Percentiles rank a stretch among this genome's conserved stretches.
These are phyloP conservation scores for Falco biarmicus DNA, from an alignment of 2,797 vertebrate species.

Conservation along the genomic window DNA sequence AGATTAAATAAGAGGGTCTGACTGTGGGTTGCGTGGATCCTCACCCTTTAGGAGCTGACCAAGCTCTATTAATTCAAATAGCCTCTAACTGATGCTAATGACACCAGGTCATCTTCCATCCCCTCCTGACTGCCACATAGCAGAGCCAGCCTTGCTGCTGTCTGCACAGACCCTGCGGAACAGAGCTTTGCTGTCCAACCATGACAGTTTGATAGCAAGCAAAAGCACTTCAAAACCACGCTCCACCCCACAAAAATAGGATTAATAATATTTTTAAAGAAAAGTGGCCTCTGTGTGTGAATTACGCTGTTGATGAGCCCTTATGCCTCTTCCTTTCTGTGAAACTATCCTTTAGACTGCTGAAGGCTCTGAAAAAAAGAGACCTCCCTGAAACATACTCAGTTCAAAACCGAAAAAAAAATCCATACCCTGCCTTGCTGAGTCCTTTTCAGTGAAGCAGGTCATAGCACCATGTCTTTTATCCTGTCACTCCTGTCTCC, in stretches of 20 bases:
- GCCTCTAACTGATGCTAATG: background rate
- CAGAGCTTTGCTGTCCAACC: background rate
- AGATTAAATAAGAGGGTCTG: background rate
- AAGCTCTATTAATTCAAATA: background rate
- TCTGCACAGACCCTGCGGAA: background rate
- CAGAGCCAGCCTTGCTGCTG: background rate
- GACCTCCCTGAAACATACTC: constrained; percentile 10
- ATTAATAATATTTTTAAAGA: background rate
- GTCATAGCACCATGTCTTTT: constrained; percentile 45
- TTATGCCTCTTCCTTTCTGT: background rate
- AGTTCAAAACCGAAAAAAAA: constrained; percentile 25
- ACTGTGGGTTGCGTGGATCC: background rate
- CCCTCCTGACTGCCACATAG: background rate
- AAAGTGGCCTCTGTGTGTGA: background rate
- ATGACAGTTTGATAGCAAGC: fast-evolving
- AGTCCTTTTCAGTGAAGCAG: constrained; percentile 32
- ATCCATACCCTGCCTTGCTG: constrained; percentile 26
- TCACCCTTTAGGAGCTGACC: background rate
- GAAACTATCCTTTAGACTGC: background rate
- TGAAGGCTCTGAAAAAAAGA: constrained; percentile 5
- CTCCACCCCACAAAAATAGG: background rate
- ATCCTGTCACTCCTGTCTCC: constrained; percentile 49
- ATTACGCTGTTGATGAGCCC: constrained; percentile 11
- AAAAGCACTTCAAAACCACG: background rate
- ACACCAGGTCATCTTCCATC: background rate